Evolutionary conservation across 2,797 vertebrate genomes (phyloP), one percentile per base, ranked within the genome.

Genomic region (Carapus acus): DNA sequence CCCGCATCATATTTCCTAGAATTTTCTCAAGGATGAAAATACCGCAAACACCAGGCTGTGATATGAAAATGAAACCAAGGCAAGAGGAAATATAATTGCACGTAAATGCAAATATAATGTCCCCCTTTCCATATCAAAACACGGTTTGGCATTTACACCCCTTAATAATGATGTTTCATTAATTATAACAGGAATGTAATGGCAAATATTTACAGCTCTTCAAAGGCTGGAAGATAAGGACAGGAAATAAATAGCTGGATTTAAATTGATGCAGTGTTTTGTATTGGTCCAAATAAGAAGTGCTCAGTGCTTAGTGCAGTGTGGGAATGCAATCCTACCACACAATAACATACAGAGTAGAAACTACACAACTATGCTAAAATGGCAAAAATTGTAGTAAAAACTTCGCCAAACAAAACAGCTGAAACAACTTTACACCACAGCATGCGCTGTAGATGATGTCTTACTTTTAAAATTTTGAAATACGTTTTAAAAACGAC

Each of bases 111-210:
- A 82, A 85, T 80, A 60, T 73, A 57, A 71, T 69, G 62, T 71
- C 37, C 58, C 72, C 71, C 67, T 80, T 79, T 79, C 65, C 76
- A 81, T 83, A 76, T 83, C 68, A 78, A 80, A 81, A 73, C 68
- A 59, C 47, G 58, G 58, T 48, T 47, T 69, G 54, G 39, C 77
- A 74, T 80, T 82, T 76, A 78, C 64, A 73, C 54, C 48, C 62
- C 48, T 67, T 79, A 80, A 84, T 82, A 73, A 71, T 18, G 21
- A 37, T 76, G 54, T 78, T 72, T 73, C 69, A 74, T 81, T 76
- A 80, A 81, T 78, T 82, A 79, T 67, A 68, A 74, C 71, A 68
- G 65, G 51, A 59, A 64, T 46, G 52, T 73, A 82, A 74, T 77
- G 39, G 44, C 61, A 66, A 38, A 71, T 77, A 79, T 82, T 79